These are phyloP conservation scores for Paralvinella palmiformis DNA, from an alignment of 1,140 invertebrate species.

Conservation along the genomic window DNA sequence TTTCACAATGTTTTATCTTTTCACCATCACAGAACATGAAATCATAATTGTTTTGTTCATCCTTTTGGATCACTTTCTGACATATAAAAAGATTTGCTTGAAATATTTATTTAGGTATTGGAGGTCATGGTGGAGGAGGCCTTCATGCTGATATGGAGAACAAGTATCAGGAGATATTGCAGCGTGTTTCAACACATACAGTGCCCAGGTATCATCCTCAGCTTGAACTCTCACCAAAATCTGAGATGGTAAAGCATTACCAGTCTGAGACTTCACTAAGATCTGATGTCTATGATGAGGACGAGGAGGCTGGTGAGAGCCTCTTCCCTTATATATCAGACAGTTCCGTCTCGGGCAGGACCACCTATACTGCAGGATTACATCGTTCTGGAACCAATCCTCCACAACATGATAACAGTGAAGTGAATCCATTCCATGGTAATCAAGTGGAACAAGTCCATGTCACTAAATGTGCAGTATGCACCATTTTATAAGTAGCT, in stretches of 20 bases:
- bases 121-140: slow-evolving; percentile 53
- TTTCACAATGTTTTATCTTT: too few species aligned
- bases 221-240: too few species aligned
- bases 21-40: too few species aligned
- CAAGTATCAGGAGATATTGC: slow-evolving; percentile 49
- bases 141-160: slow-evolving; percentile 49
- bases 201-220: not conserved
- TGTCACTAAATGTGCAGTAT: slow-evolving; percentile 33
- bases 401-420: not conserved
- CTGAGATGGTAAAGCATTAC: too few species aligned
- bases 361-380: not conserved
- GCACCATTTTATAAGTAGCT: slow-evolving; percentile 28
- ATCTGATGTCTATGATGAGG: not conserved
- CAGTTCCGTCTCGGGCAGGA: not conserved
- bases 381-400: not conserved
- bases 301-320: not conserved
- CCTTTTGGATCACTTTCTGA: too few species aligned
- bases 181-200: slow-evolving; percentile 32
- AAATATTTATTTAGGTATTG: slow-evolving; percentile 51
- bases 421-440: not conserved
- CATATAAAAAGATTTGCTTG: too few species aligned
- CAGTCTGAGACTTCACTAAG: not conserved
- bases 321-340: not conserved
- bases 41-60: too few species aligned
- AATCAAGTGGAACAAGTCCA: slow-evolving; percentile 24